phyloP scores from a whole-genome alignment of 2,888 invertebrate genomes.

The Hydrotaea diabolus region DNA sequence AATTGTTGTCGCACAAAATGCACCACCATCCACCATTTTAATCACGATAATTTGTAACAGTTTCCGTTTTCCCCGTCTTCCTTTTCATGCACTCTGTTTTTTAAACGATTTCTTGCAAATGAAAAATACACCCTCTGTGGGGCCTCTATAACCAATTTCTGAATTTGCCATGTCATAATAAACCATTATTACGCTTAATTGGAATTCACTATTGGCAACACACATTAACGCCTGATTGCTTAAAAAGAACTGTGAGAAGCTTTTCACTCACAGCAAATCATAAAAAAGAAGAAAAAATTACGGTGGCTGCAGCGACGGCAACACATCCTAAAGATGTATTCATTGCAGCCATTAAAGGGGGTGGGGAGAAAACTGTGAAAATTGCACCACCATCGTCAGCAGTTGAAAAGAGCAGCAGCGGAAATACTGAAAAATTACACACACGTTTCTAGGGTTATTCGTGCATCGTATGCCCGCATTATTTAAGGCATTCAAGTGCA shows the following conservation, averaged over 20 bases:
- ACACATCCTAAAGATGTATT: too few relatives aligned
- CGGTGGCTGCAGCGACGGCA: neutral
- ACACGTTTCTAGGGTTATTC: neutral
- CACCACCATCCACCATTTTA: too few relatives aligned
- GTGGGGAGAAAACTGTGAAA: neutral
- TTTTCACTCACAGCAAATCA: too few relatives aligned
- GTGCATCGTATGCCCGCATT: slow-evolving; percentile 1
- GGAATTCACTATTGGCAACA: slow-evolving; percentile 60
- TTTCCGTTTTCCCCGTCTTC: too few relatives aligned
- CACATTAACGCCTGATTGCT: slow-evolving; percentile 54
- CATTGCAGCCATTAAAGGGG: neutral
- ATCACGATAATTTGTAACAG: too few relatives aligned
- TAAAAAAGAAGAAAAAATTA: too few relatives aligned
- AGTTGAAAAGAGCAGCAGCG: neutral
- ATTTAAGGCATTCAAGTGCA: slow-evolving; percentile 53
- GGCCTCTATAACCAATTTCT: neutral
- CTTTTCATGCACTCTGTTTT: too few relatives aligned
- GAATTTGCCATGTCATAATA: slow-evolving; percentile 11
- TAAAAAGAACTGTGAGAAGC: slow-evolving; percentile 29
- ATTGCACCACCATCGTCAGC: neutral
- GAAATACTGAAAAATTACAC: neutral
- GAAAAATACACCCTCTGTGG: too few relatives aligned
- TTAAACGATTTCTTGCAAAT: too few relatives aligned
- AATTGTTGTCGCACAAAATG: too few relatives aligned
- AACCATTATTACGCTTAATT: slow-evolving; percentile 40